Evolutionary conservation across 2,797 vertebrate genomes (phyloP), one percentile per base, ranked within the genome.

Genomic region (Xyrichtys novacula): DNA sequence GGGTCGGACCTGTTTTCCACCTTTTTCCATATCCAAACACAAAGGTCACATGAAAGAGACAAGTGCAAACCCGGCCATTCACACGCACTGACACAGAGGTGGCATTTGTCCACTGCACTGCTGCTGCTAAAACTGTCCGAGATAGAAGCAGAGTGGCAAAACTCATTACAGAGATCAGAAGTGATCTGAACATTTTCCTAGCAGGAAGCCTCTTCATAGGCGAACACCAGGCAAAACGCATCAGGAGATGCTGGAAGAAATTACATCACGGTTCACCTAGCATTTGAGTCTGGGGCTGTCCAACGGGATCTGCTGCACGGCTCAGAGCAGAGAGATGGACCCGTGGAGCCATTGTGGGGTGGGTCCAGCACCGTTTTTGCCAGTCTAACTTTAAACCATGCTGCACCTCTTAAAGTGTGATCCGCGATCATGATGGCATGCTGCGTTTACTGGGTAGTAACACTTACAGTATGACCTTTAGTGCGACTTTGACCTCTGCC

Each of bases 181-280:
- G 68, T 73, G 85, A 91, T 89, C 74, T 76, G 81, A 89, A 80
- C 76, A 43, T 88, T 85, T 87, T 91, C 78, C 76, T 75, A 69
- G 83, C 71, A 61, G 88, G 87, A 74, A 82, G 81, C 53, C 52
- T 75, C 73, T 72, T 82, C 72, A 56, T 70, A 67, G 76, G 71
- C 32, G 57, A 55, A 68, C 71, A 74, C 67, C 44, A 39, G 86
- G 72, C 58, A 12, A 76, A 83, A 65, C 48, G 19, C 65, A 64
- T 63, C 54, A 71, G 78, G 77, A 84, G 84, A 78, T 53, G 76
- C 84, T 71, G 76, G 71, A 44, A 79, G 85, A 87, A 83, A 89
- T 85, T 74, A 65, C 81, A 85, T 88, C 81, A 91, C 52, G 77
- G 82, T 90, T 88, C 86, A 73, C 88, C 80, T 74, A 49, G 53